Percentiles rank a stretch among this genome's conserved stretches.
These are phyloP conservation scores for Tricholaema leucomelas DNA, from an alignment of 2,113 vertebrate genomes.

Conservation along the genomic window DNA sequence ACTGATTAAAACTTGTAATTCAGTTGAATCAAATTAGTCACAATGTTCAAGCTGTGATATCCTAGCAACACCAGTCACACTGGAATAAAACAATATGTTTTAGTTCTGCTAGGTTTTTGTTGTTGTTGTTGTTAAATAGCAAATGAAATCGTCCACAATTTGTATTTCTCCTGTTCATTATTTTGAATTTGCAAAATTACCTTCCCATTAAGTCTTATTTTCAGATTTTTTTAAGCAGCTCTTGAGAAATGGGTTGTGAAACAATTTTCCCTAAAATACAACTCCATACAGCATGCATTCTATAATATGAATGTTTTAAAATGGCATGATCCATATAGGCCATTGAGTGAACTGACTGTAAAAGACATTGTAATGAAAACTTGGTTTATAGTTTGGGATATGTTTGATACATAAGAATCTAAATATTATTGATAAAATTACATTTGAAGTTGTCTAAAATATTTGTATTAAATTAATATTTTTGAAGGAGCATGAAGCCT, in stretches of 20 bases:
- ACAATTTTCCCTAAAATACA: background rate
- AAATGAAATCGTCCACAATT: background rate
- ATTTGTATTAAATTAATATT: background rate
- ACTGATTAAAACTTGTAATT: background rate
- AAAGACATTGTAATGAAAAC: background rate
- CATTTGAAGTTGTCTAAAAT: background rate
- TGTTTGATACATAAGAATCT: background rate
- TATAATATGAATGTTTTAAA: background rate
- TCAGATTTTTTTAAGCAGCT: background rate
- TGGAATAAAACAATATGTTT: background rate
- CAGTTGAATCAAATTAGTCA: background rate
- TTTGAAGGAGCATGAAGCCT: background rate
- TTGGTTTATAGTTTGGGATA: background rate
- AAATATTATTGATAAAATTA: background rate
- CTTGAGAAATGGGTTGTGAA: background rate
- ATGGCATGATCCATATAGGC: rapidly evolving
- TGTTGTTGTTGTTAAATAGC: background rate
- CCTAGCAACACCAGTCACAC: background rate
- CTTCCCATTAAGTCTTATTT: background rate
- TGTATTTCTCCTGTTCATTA: background rate
- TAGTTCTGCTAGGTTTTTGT: background rate
- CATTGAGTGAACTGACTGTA: background rate
- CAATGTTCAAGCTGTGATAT: background rate
- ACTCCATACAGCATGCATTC: background rate
- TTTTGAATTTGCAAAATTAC: background rate